Base-by-base conservation (phyloP, 2,113 vertebrate species). In the Heterotis niloticus region DNA sequence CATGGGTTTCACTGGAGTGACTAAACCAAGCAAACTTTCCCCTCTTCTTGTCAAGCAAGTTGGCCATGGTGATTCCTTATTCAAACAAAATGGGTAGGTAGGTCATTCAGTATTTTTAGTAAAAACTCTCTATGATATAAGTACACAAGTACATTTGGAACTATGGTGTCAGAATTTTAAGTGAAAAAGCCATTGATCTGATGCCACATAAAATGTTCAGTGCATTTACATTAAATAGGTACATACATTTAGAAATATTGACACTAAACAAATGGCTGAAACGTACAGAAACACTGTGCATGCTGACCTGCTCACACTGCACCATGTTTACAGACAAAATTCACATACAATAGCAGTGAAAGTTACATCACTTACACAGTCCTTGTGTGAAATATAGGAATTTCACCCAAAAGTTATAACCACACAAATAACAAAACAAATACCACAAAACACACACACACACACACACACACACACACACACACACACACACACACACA, bases 1-100 rank as follows among this genome's bases (percentile, higher is more conserved):
- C 92, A 93, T 92, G 91, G 87, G 87, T 91, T 87, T 93, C 91
- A 93, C 91, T 88, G 88, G 92, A 92, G 91, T 90, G 90, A 92
- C 90, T 93, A 93, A 92, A 94, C 92, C 92, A 93, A 93, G 91
- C 85, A 91, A 92, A 93, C 88, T 88, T 92, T 84, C 91, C 91
- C 91, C 88, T 93, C 93, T 93, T 94, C 92, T 92, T 88, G 86
- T 92, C 91, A 89, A 91, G 87, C 88, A 93, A 90, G 86, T 85
- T 88, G 83, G 88, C 88, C 78, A 88, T 87, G 86, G 88, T 82
- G 85, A 89, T 88, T 93, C 90, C 93, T 84, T 86, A 79, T 79
- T 79, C 81, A 81, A 80, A 82, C 79, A 82, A 82, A 73, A 84
- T 64, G 83, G 73, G 79, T 85, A 90, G 73, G 79, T 85, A 90